Evolutionary conservation across 92 coral and sea anemone species (phyloP).

Genomic region (Diadumene lineata): DNA sequence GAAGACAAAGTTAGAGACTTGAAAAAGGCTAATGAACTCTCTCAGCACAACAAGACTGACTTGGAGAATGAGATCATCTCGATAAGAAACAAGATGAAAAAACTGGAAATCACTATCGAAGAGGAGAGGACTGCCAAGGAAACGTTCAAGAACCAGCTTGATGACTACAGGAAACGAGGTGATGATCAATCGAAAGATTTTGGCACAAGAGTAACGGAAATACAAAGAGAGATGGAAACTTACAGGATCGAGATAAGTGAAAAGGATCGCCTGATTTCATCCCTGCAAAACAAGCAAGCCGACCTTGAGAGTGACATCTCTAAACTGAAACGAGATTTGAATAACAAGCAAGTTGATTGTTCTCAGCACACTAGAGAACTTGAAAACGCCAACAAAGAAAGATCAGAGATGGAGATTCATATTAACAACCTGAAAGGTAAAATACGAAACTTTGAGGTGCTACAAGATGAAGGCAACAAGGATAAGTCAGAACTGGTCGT

Average conservation of each 20-base stretch:
- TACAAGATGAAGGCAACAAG: constrained; percentile 66
- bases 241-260: constrained; percentile 64
- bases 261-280: constrained; percentile 71
- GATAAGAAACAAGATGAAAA: constrained; percentile 71
- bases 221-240: constrained; percentile 69
- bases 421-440: constrained; percentile 71
- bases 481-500: constrained; percentile 68
- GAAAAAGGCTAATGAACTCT: constrained; percentile 52
- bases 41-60: constrained; percentile 65
- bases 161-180: constrained; percentile 73
- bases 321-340: constrained; percentile 57
- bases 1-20: constrained; percentile 58
- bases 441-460: constrained; percentile 65
- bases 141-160: constrained; percentile 58
- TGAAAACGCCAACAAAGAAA: constrained; percentile 58
- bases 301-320: constrained; percentile 69
- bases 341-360: constrained; percentile 59
- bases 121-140: constrained; percentile 71
- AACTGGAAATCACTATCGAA: constrained; percentile 64
- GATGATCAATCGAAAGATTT: constrained; percentile 83
- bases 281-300: constrained; percentile 48
- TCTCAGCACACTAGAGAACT: constrained; percentile 56
- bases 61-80: constrained; percentile 76
- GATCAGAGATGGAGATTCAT: constrained; percentile 77
- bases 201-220: constrained; percentile 60